Conservation (phyloP, 2,797 vertebrate species). For the Cyclopterus lumpus region DNA sequence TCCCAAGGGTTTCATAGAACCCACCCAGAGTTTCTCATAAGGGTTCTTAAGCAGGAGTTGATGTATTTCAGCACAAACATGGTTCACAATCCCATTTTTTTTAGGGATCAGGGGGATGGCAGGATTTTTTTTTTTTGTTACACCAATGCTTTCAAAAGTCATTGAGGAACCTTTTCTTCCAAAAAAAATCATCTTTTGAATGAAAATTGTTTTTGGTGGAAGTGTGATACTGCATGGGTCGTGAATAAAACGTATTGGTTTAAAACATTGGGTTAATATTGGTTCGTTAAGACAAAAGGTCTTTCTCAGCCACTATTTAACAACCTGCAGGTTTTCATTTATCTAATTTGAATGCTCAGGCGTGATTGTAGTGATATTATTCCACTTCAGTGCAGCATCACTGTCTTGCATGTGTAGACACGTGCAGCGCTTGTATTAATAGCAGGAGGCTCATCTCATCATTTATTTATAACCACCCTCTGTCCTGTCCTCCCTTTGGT, state of each 20-base stretch:
- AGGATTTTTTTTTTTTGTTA: too few species aligned
- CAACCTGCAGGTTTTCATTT: not conserved
- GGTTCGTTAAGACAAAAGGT: not conserved
- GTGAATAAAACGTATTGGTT: fast-evolving
- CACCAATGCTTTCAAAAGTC: too few species aligned
- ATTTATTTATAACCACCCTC: slow-evolving; percentile 61
- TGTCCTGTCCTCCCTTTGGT: slow-evolving; percentile 44
- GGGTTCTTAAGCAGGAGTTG: not conserved
- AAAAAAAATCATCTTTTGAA: too few species aligned
- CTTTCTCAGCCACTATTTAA: not conserved
- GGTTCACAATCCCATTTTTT: too few species aligned
- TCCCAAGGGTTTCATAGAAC: too few species aligned
- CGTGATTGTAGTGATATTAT: slow-evolving; percentile 5
- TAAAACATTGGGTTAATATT: not conserved
- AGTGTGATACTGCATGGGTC: not conserved
- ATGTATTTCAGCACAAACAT: too few species aligned
- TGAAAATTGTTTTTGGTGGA: too few species aligned
- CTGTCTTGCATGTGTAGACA: slow-evolving; percentile 17
- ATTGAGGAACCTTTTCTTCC: too few species aligned
- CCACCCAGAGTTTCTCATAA: not conserved
- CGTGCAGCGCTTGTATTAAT: slow-evolving; percentile 31
- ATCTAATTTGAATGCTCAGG: not conserved
- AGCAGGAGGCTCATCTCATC: slow-evolving; percentile 53
- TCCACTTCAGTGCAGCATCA: slow-evolving; percentile 2
- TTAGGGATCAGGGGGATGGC: too few species aligned